Conservation (phyloP, 2,888 invertebrate species). For the Drosophila phalerata region DNA sequence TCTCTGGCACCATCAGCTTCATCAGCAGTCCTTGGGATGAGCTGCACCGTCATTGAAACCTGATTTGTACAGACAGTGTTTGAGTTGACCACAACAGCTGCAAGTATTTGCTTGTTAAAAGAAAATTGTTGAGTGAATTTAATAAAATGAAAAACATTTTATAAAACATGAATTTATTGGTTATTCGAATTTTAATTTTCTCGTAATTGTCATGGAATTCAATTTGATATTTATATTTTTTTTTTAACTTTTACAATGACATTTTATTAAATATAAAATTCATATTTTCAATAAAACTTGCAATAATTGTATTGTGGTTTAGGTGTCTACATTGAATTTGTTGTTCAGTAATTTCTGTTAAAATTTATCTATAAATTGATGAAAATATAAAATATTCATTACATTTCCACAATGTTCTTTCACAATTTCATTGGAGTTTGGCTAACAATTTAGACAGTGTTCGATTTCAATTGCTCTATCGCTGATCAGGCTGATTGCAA, state of each 20-base stretch:
- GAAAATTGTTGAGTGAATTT: not conserved
- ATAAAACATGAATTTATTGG: not conserved
- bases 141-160: not conserved
- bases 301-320: slow-evolving; percentile 16
- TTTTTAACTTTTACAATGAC: not conserved
- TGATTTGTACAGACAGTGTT: slow-evolving; percentile 41
- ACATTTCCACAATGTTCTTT: not conserved
- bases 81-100: slow-evolving; percentile 30
- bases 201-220: not conserved
- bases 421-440: not conserved
- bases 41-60: slow-evolving; percentile 36
- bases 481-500: slow-evolving; percentile 49
- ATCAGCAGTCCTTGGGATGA: not conserved
- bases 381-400: not conserved
- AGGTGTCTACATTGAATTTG: not conserved
- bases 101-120: slow-evolving; percentile 28
- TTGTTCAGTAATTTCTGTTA: not conserved
- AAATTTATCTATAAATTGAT: not conserved
- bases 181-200: not conserved
- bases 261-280: not conserved
- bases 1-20: slow-evolving; percentile 50
- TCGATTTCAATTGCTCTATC: slow-evolving; percentile 39
- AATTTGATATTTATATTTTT: not conserved
- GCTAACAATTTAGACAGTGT: slow-evolving; percentile 22
- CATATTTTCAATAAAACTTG: not conserved